Percentiles rank a stretch among this genome's conserved stretches.
Conservation (phyloP, 2,888 invertebrate genomes). For the Pyralis farinalis region DNA sequence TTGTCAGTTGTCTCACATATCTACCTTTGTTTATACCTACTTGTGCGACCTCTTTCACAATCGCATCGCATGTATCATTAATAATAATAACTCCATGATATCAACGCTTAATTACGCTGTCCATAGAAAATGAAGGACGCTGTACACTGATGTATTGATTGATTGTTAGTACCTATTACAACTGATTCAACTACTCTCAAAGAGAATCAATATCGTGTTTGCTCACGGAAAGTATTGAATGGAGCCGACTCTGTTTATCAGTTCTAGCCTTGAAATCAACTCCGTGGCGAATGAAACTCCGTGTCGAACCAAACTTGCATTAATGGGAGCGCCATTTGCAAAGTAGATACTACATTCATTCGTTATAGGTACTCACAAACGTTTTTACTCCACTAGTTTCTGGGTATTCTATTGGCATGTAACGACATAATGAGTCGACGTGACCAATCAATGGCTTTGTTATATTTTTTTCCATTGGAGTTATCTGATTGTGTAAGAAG, state of each 20-base stretch:
- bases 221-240: conserved; percentile 43
- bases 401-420: conserved; percentile 22
- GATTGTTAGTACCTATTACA: conserved; percentile 20
- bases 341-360: conserved; percentile 12
- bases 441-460: not conserved
- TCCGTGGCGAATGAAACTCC: conserved; percentile 63
- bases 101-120: not conserved
- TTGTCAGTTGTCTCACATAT: conserved; percentile 36
- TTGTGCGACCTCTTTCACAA: conserved; percentile 40
- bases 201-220: conserved; percentile 25
- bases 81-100: not conserved
- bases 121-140: not conserved
- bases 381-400: conserved; percentile 19
- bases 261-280: conserved; percentile 54
- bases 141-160: conserved; percentile 23
- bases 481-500: conserved; percentile 6
- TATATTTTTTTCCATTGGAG: not conserved
- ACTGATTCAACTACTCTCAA: conserved; percentile 22
- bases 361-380: not conserved
- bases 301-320: conserved; percentile 56
- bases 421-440: conserved; percentile 17
- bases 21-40: conserved; percentile 46
- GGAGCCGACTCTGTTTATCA: conserved; percentile 58
- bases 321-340: conserved; percentile 44
- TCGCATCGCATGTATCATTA: not conserved